Conservation (phyloP, 2,888 invertebrate species). For the Protonemura montana region DNA sequence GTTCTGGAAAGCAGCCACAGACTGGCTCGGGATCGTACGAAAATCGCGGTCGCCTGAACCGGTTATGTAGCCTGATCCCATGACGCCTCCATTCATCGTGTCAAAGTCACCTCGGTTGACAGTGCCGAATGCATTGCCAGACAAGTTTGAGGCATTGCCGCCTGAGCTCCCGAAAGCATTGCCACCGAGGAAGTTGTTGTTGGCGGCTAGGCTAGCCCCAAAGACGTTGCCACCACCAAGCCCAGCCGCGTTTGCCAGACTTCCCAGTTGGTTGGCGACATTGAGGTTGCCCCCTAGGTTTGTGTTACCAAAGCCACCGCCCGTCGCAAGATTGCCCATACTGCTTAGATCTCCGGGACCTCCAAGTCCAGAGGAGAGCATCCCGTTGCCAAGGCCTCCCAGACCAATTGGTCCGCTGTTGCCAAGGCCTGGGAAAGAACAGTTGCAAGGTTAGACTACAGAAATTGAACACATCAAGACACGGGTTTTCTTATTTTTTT, state of each 20-base stretch:
- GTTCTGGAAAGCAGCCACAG: constrained; percentile 52
- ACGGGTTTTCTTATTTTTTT: too few relatives aligned
- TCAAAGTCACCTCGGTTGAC: neutral
- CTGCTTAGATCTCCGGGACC: constrained; percentile 42
- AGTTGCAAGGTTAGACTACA: neutral
- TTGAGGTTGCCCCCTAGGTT: constrained; percentile 57
- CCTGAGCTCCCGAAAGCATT: constrained; percentile 41
- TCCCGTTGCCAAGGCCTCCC: constrained; percentile 39
- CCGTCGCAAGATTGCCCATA: constrained; percentile 52
- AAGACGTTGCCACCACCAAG: constrained; percentile 58
- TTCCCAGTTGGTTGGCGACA: constrained; percentile 54
- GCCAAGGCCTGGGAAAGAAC: neutral
- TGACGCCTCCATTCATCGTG: neutral
- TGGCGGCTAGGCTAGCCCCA: constrained; percentile 41
- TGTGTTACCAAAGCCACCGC: constrained; percentile 57
- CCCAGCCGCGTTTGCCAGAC: constrained; percentile 56
- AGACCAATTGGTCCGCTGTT: constrained; percentile 10
- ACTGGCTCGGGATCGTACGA: constrained; percentile 51
- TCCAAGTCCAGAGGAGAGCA: constrained; percentile 43
- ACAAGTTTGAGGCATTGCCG: constrained; percentile 33
- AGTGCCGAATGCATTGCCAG: neutral
- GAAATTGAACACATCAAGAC: neutral
- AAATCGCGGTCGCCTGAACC: constrained; percentile 52
- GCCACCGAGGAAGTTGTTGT: neutral
- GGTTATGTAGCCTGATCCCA: neutral